Base-by-base conservation (phyloP, 2,113 vertebrate species). In the Galbula dea region DNA sequence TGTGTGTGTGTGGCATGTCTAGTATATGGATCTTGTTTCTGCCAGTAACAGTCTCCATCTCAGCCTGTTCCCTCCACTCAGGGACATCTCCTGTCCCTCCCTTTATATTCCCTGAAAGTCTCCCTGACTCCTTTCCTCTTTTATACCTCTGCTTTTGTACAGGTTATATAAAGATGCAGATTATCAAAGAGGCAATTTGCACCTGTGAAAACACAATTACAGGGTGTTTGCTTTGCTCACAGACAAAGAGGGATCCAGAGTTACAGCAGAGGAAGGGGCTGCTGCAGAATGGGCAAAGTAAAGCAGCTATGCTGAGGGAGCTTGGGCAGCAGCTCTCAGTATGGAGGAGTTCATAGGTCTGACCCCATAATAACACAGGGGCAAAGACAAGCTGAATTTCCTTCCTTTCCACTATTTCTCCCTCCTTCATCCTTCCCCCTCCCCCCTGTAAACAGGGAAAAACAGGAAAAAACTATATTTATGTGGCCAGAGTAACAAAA, bases 251-350 rank as follows among this genome's bases (percentile, higher is more conserved):
- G 3, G 23, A 41, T 26, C 13, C 66, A 72, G 22, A 72, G 10
- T 15, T 0, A 0, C 9, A 36, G 24, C 1, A 3, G 17, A 82
- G 48, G 7, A 78, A 82, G 13, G 6, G 12, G 4, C 20, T 88
- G 36, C 12, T 61, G 13, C 10, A 6, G n/a, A 10, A 48, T 9
- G 10, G 11, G 29, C 37, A 73, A 83, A 86, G 19, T 15, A 68
- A 82, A 61, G 8, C 1, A 1, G 2, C 5, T 1, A 0, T 19
- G 32, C 29, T 1, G 5, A 24, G 7, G 9, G 4, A 65, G 10
- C 26, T 52, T 73, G 59, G 22, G 21, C 23, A 80, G 45, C 4
- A 13, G 7, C 24, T 68, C 20, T 73, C 30, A 34, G 12, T 10
- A 17, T 2, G 2, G 6, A 22, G 5, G 9, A 67, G 15, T n/a